Evolutionary conservation across 2,888 invertebrate species (phyloP).

Genomic region (Idaea biselata): DNA sequence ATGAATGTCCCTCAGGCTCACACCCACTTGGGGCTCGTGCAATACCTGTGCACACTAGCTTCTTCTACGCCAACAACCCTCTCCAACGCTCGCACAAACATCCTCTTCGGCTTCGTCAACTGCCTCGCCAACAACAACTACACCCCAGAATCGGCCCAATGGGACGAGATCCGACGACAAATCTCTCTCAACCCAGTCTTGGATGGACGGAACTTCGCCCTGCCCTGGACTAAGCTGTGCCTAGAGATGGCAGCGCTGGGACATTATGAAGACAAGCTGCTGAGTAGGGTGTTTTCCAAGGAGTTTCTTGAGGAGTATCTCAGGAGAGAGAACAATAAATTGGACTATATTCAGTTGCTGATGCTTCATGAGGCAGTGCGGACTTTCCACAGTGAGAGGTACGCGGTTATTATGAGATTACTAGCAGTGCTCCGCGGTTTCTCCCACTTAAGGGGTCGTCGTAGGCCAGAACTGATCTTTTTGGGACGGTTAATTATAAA

Average conservation of each 20-base stretch:
- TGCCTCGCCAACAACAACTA: slow-evolving; percentile 82
- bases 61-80: slow-evolving; percentile 59
- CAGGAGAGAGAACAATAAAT: slow-evolving; percentile 49
- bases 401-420: slow-evolving; percentile 30
- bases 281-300: slow-evolving; percentile 74
- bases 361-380: slow-evolving; percentile 79
- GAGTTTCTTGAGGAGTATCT: slow-evolving; percentile 67
- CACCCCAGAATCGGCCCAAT: slow-evolving; percentile 72
- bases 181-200: slow-evolving; percentile 64
- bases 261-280: slow-evolving; percentile 76
- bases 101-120: slow-evolving; percentile 74
- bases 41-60: slow-evolving; percentile 78
- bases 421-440: too few species aligned
- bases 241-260: slow-evolving; percentile 81
- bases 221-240: slow-evolving; percentile 78
- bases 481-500: too few species aligned
- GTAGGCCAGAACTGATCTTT: too few species aligned
- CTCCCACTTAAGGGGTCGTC: too few species aligned
- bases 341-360: slow-evolving; percentile 74
- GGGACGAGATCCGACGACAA: slow-evolving; percentile 69
- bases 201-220: slow-evolving; percentile 51
- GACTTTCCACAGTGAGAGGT: slow-evolving; percentile 60
- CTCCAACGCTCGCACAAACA: slow-evolving; percentile 54
- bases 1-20: slow-evolving; percentile 68
- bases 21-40: slow-evolving; percentile 77